Base-by-base conservation (phyloP, 2,888 invertebrate species). In the Netelia inedita region DNA sequence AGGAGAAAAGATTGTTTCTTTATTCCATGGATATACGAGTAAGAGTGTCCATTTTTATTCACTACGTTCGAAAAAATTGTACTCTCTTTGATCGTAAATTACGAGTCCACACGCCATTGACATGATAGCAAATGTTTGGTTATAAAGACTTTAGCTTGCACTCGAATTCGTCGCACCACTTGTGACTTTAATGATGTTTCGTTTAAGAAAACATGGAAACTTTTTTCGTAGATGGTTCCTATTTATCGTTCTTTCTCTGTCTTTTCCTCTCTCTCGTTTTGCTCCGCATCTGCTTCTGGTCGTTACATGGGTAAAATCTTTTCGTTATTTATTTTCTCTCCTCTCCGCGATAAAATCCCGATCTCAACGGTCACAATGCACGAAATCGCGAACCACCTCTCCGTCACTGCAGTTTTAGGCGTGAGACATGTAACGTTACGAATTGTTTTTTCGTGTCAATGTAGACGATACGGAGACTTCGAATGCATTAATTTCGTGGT, bases 41-140 rank as follows among this genome's bases (percentile, higher is more conserved):
- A 74, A 69, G 63, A 68, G 73, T 74, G 63, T 83, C 63, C 73
- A 73, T 73, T 79, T 35, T 73, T 68, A 63, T 43, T 82, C 53
- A 63, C 50, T 41, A n/a, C 61, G 41, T 69, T 79, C 69, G 83
- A 71, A 74, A 83, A 61, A 63, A 65, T 69, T 63, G 68, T 50
- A 74, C 79, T 79, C 28, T 19, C 35, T 61, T 57, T 68, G 55
- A 83, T 71, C 74, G 28, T 69, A 55, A 19, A 11, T 28, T 43
- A n/a, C 53, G 21, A 6, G 10, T 11, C 14, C 21, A 35, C 63
- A 14, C 73, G 59, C 59, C 69, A 55, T 63, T 35, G 23, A 61
- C 82, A 83, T 79, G 79, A 61, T 68, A 74, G 46, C 16, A 19
- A 46, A 16, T 55, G 3, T 55, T 57, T 21, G 19, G 19, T 46